Evolutionary conservation across 2,113 vertebrate genomes (phyloP), one percentile per base, ranked within the genome.

Genomic region (Centropus unirufus): DNA sequence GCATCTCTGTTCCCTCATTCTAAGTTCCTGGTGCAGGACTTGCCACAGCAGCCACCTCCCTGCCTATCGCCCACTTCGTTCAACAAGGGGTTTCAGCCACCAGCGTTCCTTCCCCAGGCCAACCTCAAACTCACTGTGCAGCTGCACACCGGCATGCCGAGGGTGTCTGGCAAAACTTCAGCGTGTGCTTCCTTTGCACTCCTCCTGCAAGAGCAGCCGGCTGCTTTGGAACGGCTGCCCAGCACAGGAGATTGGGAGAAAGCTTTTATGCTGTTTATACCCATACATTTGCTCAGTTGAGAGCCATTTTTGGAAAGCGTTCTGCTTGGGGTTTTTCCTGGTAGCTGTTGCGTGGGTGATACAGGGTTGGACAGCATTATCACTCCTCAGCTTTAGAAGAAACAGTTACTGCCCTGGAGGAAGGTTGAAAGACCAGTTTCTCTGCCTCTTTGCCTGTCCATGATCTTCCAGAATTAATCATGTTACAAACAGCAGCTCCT

Each of bases 381-480:
- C 24, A 29, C 46, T 73, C 36, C 72, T 88, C 42, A 51, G 0
- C 13, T 73, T 77, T 34, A 72, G 49, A 80, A 39, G 24, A 54
- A 72, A 58, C 36, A 89, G 77, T 70, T 61, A 49, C 42, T 87
- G 62, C 69, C 57, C 36, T 57, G 49, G 20, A 74, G 29, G 15
- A 49, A 79, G 83, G 67, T 51, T 11, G 24, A 76, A 62, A 77
- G 52, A 90, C 21, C 49, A 76, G 77, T 63, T 91, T 73, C 51
- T 76, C 73, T 61, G 80, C 61, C 74, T 84, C 70, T 84, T 40
- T 4, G 27, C 42, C 55, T 74, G 79, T 26, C 67, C 40, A 2
- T 62, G 75, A 42, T 70, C 87, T 86, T 83, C 87, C 90, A 86
- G 72, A 83, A 93, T 85, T 86, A 88, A 83, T 63, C 68, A 69